Evolutionary conservation across 2,113 vertebrate species (phyloP).

Genomic region (Ptilonorhynchus violaceus): DNA sequence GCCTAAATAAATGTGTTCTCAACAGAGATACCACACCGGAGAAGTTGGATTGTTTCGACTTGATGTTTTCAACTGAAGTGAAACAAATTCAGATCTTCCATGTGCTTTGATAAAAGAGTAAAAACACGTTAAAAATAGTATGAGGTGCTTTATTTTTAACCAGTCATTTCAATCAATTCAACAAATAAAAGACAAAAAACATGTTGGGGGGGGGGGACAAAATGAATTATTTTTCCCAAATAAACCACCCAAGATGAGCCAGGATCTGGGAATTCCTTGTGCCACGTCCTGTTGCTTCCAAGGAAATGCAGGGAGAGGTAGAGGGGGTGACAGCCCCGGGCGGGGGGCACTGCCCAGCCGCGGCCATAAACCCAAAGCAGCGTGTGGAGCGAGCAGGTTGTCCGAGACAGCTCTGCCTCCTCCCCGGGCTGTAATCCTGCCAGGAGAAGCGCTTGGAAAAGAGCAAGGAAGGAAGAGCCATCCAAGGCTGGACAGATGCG

Average conservation of each 20-base stretch:
- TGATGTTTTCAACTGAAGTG: not conserved
- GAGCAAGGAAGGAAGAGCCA: not conserved
- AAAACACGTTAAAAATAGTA: not conserved
- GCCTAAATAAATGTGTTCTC: not conserved
- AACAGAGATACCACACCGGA: not conserved
- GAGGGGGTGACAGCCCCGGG: accelerated
- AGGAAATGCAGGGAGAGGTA: not conserved
- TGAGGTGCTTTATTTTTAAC: not conserved
- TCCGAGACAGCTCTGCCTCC: not conserved
- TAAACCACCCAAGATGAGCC: not conserved
- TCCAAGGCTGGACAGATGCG: slow-evolving; percentile 28
- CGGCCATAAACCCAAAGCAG: not conserved
- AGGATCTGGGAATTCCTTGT: not conserved
- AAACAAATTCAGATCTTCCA: not conserved
- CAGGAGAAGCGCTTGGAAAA: not conserved
- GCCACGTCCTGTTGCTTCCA: not conserved
- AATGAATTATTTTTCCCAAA: not conserved
- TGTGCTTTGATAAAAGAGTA: not conserved
- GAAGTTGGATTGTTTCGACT: not conserved
- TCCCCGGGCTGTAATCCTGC: not conserved
- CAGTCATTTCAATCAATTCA: not conserved
- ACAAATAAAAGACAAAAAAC: not conserved
- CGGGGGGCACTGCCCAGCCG: not conserved
- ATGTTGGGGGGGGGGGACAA: accelerated
- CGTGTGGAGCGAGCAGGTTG: not conserved